Evolutionary conservation across 1,140 invertebrate species (phyloP), one percentile per base, ranked within the genome.

Genomic region (Carcinoscorpius rotundicauda): DNA sequence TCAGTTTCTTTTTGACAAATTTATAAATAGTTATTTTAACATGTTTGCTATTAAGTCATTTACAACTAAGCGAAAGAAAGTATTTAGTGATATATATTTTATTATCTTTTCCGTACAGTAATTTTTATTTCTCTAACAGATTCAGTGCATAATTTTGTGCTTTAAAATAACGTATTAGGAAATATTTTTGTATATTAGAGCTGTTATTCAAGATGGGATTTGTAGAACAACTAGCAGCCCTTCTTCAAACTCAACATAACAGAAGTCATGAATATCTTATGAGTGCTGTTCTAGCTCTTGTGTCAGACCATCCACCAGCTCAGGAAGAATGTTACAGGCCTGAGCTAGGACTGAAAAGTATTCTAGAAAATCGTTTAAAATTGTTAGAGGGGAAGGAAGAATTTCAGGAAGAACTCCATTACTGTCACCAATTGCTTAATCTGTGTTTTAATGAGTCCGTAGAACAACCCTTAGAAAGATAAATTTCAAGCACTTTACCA

Each of bases 141-240:
- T 55, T 29, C 29, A 29, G 29, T 29, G 29, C 29, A 29, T 29
- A 29, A 29, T 29, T 29, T 29, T 29, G 29, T 29, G 29, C 29
- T 29, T 29, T 2, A 2, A 29, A 0, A 29, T 29, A 29, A 29
- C 2, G 29, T 29, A 29, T 29, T 29, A 29, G 29, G 29, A 29
- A 29, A 29, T 29, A 29, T 29, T 29, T 29, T 29, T 29, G 29
- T 29, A 29, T 29, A 29, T 29, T 29, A 29, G 29, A 29, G 2
- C 53, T 55, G 3, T 70, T 84, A 9, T 77, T 80, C 64, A 80
- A 82, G 66, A 83, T 83, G 77, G 82, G 83, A 10, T 76, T 84
- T 58, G 76, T 84, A 9, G 81, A 82, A 62, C 82, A 83, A 72
- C 70, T 80, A 5, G 74, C 79, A 8, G 79, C 76, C 56, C 72